A percentile compares a stretch with the other conserved stretches of the same genome.
Conservation (phyloP, 2,888 invertebrate species). For the Leucoma salicis region DNA sequence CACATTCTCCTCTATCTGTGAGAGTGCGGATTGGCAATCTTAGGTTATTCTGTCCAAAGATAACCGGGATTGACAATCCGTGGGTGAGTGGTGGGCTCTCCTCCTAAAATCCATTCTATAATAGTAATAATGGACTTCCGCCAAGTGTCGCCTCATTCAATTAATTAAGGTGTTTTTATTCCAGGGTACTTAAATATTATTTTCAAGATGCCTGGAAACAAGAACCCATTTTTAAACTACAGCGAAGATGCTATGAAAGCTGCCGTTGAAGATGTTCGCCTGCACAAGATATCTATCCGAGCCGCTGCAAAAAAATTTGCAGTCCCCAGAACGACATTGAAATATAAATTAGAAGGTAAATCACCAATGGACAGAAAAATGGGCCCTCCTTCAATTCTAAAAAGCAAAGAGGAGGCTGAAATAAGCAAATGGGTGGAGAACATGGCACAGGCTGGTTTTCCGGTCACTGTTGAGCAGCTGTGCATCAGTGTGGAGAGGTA, state of each 20-base stretch:
- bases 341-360: constrained; percentile 26
- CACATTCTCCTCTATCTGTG: too few relatives aligned
- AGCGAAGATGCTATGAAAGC: too few relatives aligned
- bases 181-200: constrained; percentile 13
- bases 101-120: too few relatives aligned
- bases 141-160: too few relatives aligned
- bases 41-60: too few relatives aligned
- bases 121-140: too few relatives aligned
- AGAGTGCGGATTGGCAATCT: too few relatives aligned
- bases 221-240: not conserved
- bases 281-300: not conserved
- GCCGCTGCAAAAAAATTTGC: not conserved
- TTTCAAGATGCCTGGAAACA: constrained; percentile 13
- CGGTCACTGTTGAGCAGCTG: constrained; percentile 13
- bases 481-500: constrained; percentile 5
- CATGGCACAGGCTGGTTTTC: constrained; percentile 17
- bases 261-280: not conserved
- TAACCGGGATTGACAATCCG: too few relatives aligned
- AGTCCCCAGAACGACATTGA: constrained; percentile 9
- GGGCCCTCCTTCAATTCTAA: constrained; percentile 24
- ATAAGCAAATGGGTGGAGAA: constrained; percentile 13
- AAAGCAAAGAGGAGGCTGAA: constrained; percentile 16
- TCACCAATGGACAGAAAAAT: constrained; percentile 25
- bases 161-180: too few relatives aligned
- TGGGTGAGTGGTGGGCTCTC: too few relatives aligned